A percentile compares a stretch with the other conserved stretches of the same genome.
These are phyloP conservation scores for Sebastes nivosus DNA, from an alignment of 2,797 vertebrate genomes.

Conservation along the genomic window DNA sequence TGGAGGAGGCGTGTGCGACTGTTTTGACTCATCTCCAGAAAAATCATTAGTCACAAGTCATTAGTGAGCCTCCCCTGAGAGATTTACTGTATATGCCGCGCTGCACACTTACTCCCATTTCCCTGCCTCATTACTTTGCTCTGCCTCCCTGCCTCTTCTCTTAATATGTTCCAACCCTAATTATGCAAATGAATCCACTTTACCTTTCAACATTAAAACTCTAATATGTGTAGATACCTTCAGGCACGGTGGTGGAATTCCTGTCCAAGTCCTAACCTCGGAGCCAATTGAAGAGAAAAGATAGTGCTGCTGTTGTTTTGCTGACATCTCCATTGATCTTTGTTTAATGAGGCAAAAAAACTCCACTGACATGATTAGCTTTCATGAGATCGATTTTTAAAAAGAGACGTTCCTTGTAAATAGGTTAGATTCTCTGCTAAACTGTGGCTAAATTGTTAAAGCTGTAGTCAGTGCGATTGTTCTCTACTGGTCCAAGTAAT, in stretches of 20 bases:
- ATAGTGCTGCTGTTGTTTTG: slow-evolving; percentile 10
- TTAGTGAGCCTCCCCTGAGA: slow-evolving; percentile 53
- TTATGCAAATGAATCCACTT: slow-evolving; percentile 64
- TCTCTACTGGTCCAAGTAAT: neutral
- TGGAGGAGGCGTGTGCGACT: neutral
- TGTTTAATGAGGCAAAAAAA: slow-evolving; percentile 54
- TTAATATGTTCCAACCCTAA: slow-evolving; percentile 55
- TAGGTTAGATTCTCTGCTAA: neutral
- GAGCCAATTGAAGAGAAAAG: slow-evolving; percentile 24
- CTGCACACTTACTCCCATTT: slow-evolving; percentile 50
- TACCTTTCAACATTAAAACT: slow-evolving; percentile 44
- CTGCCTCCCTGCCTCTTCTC: slow-evolving; percentile 44
- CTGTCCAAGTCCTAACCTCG: slow-evolving; percentile 9
- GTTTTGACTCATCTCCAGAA: slow-evolving; percentile 56
- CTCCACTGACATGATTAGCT: slow-evolving; percentile 28
- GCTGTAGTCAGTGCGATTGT: neutral
- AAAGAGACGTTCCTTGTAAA: slow-evolving; percentile 6
- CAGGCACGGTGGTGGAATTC: slow-evolving; percentile 26
- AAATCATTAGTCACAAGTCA: slow-evolving; percentile 60
- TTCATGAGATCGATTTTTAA: slow-evolving; percentile 25
- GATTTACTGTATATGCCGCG: slow-evolving; percentile 27
- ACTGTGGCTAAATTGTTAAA: neutral
- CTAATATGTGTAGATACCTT: slow-evolving; percentile 44
- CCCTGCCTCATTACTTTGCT: slow-evolving; percentile 61
- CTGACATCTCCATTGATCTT: slow-evolving; percentile 41